These are phyloP conservation scores for Biston stratarius DNA, from an alignment of 2,888 invertebrate species.

Conservation along the genomic window DNA sequence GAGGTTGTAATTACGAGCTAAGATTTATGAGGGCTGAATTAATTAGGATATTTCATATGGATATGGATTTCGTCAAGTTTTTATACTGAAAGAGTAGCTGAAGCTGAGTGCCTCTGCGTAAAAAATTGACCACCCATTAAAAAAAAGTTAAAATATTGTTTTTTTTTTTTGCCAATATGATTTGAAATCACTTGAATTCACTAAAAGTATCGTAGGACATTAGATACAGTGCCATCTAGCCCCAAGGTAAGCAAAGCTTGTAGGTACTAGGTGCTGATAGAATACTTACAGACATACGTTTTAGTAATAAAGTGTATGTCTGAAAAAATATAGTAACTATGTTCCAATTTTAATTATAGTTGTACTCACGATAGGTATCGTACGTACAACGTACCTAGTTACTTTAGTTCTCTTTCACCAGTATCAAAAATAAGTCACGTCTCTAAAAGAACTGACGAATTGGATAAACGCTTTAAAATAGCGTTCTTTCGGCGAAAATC, in stretches of 20 bases:
- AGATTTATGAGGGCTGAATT: conserved; percentile 19
- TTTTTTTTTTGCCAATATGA: too few relatives aligned
- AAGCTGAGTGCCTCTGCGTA: too few relatives aligned
- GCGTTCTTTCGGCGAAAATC: conserved; percentile 26
- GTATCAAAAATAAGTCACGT: conserved; percentile 6
- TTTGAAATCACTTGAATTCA: too few relatives aligned
- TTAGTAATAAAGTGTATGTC: too few relatives aligned
- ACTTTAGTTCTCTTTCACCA: background rate
- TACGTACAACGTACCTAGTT: background rate
- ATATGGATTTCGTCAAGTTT: background rate
- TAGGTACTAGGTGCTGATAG: too few relatives aligned
- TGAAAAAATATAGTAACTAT: too few relatives aligned
- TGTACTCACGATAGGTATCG: too few relatives aligned
- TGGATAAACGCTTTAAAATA: conserved; percentile 26
- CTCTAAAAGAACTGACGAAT: conserved; percentile 22
- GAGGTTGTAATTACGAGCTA: conserved; percentile 5
- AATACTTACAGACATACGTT: too few relatives aligned
- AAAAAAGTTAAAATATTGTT: background rate
- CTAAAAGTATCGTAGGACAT: too few relatives aligned
- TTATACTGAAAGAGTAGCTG: background rate
- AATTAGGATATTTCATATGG: conserved; percentile 2
- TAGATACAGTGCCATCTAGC: too few relatives aligned
- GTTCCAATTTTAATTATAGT: too few relatives aligned
- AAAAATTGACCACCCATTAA: background rate
- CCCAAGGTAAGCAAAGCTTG: too few relatives aligned